Evolutionary conservation across 1,140 invertebrate species (phyloP).

Genomic region (Apolygus lucorum): DNA sequence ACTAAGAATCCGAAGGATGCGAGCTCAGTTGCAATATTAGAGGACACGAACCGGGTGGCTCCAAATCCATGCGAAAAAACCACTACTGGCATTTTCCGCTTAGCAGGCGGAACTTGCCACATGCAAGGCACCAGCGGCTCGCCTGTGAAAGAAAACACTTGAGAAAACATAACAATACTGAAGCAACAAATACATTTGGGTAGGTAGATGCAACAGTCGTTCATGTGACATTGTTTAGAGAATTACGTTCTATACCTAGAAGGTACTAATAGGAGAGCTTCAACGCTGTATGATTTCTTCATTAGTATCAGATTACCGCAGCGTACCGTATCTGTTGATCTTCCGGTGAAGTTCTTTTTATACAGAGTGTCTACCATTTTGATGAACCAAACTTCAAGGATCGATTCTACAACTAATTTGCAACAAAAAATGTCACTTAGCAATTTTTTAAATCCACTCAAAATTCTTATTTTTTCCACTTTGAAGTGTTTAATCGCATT

Average conservation of each 20-base stretch:
- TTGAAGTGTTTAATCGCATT: no score
- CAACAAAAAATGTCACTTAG: no score
- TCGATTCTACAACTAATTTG: no score
- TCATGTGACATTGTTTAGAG: neutral
- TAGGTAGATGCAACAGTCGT: neutral
- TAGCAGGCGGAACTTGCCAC: conserved; percentile 42
- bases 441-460: no score
- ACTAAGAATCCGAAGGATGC: conserved; percentile 59
- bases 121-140: conserved; percentile 47
- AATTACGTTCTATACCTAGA: conserved; percentile 6
- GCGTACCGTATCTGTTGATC: no score
- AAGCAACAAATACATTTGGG: neutral
- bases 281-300: neutral
- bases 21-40: conserved; percentile 49
- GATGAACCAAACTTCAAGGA: no score
- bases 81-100: conserved; percentile 47
- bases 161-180: conserved; percentile 26
- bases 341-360: no score
- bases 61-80: conserved; percentile 60
- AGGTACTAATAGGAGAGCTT: neutral
- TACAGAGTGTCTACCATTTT: no score
- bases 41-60: conserved; percentile 51
- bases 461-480: no score
- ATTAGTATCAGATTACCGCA: no score
- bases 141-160: conserved; percentile 32